phyloP scores from a whole-genome alignment of 2,797 vertebrate species.

The Phataginus tricuspis region DNA sequence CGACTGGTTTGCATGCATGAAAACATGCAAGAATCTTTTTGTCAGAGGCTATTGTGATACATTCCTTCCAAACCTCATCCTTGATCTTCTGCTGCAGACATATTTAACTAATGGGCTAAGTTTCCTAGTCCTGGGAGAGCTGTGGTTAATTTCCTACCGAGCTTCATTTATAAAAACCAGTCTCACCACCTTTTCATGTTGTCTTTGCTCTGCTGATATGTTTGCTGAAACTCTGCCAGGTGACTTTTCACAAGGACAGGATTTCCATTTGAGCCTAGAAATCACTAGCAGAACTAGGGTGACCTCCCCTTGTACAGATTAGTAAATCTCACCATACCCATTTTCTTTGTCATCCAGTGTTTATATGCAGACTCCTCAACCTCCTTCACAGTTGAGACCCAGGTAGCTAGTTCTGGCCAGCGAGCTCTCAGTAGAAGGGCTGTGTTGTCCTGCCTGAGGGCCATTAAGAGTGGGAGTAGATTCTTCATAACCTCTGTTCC shows the following conservation, averaged over 20 bases:
- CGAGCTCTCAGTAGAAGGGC: not conserved
- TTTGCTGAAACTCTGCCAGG: not conserved
- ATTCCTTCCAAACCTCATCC: not conserved
- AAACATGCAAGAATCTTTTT: constrained; percentile 14
- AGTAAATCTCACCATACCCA: not conserved
- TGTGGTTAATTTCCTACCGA: constrained; percentile 54
- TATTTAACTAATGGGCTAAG: constrained; percentile 40
- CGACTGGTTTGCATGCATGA: not conserved
- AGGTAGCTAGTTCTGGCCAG: not conserved
- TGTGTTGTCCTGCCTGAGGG: not conserved
- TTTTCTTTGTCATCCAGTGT: not conserved
- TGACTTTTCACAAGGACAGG: constrained; percentile 40
- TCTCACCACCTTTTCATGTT: constrained; percentile 19
- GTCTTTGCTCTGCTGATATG: constrained; percentile 40
- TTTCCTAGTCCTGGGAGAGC: constrained; percentile 30
- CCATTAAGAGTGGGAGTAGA: not conserved
- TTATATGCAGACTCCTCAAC: not conserved
- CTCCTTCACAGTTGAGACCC: not conserved
- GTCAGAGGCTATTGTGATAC: not conserved
- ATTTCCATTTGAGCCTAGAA: constrained; percentile 46
- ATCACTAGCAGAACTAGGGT: not conserved
- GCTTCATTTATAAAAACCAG: constrained; percentile 39
- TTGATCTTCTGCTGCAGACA: constrained; percentile 22
- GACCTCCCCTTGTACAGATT: not conserved
- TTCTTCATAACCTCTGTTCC: not conserved